These are phyloP conservation scores for Microdon myrmicae DNA, from an alignment of 2,888 invertebrate species.

Conservation along the genomic window DNA sequence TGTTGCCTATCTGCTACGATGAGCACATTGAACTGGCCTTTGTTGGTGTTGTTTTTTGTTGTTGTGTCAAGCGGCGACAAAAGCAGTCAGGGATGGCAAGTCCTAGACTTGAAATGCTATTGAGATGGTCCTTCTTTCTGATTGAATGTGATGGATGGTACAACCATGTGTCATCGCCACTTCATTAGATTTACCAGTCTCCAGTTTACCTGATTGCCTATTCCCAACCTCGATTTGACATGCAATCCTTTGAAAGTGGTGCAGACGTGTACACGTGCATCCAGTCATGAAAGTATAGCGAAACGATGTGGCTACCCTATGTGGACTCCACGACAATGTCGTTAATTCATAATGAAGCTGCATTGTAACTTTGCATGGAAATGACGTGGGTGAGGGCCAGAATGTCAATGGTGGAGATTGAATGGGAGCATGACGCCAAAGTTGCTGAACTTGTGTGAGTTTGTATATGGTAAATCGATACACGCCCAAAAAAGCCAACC, in stretches of 20 bases:
- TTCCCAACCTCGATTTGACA: conserved; percentile 13
- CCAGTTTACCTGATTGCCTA: conserved; percentile 27
- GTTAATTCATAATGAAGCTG: conserved; percentile 50
- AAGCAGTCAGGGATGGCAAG: too few relatives aligned
- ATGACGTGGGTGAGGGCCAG: conserved; percentile 3
- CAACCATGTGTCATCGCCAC: conserved; percentile 39
- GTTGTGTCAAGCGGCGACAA: too few relatives aligned
- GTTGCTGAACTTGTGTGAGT: not conserved
- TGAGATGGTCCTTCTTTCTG: conserved; percentile 22
- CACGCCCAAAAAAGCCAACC: conserved; percentile 4
- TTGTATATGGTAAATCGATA: conserved; percentile 36
- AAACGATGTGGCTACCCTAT: conserved; percentile 36
- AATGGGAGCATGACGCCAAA: not conserved
- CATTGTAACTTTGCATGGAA: conserved; percentile 41
- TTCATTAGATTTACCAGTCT: conserved; percentile 39
- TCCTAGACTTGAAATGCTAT: too few relatives aligned
- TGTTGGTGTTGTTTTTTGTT: conserved; percentile 16
- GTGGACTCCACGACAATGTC: conserved; percentile 38
- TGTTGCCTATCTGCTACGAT: conserved; percentile 23
- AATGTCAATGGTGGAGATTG: conserved; percentile 1
- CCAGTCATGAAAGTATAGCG: conserved; percentile 25
- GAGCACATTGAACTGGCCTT: conserved; percentile 42
- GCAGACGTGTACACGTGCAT: conserved; percentile 3
- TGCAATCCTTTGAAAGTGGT: not conserved
- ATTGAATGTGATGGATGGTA: conserved; percentile 1